Percentiles rank a stretch among this genome's conserved stretches.
These are phyloP conservation scores for Chaetodon trifascialis DNA, from an alignment of 2,113 vertebrate species.

Conservation along the genomic window DNA sequence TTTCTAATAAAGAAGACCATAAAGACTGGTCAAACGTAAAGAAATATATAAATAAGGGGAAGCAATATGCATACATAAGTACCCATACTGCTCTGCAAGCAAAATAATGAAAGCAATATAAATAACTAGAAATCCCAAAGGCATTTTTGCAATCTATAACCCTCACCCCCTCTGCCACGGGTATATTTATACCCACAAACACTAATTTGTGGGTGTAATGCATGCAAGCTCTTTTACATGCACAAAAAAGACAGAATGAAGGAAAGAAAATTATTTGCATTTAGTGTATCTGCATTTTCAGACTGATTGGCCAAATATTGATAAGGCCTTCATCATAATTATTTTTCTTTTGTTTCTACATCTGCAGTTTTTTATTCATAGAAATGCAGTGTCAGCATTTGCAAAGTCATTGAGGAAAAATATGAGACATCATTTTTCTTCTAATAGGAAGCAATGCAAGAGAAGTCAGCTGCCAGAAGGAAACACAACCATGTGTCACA, in stretches of 20 bases:
- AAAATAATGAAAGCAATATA: background rate
- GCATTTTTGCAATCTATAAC: background rate
- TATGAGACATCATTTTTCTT: slow-evolving; percentile 4
- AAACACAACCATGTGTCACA: background rate
- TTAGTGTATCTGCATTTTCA: background rate
- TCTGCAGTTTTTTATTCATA: slow-evolving; percentile 11
- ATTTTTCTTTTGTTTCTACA: slow-evolving; percentile 2
- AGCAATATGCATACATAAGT: background rate
- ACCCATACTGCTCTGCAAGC: background rate
- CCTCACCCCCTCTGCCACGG: background rate
- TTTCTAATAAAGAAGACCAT: background rate
- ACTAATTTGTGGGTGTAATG: no score
- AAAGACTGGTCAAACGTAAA: background rate
- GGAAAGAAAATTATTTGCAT: background rate
- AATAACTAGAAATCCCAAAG: background rate
- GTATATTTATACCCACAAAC: background rate
- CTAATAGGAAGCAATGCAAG: background rate
- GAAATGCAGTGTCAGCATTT: background rate
- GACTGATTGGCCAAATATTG: background rate
- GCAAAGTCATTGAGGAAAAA: background rate
- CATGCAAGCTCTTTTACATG: background rate
- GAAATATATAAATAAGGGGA: background rate
- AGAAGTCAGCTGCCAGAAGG: background rate
- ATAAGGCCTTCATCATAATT: background rate
- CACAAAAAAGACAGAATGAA: slow-evolving; percentile 1